A percentile compares a stretch with the other conserved stretches of the same genome.
Evolutionary conservation across 1,140 invertebrate species (phyloP).

Genomic region (Idris sp.): DNA sequence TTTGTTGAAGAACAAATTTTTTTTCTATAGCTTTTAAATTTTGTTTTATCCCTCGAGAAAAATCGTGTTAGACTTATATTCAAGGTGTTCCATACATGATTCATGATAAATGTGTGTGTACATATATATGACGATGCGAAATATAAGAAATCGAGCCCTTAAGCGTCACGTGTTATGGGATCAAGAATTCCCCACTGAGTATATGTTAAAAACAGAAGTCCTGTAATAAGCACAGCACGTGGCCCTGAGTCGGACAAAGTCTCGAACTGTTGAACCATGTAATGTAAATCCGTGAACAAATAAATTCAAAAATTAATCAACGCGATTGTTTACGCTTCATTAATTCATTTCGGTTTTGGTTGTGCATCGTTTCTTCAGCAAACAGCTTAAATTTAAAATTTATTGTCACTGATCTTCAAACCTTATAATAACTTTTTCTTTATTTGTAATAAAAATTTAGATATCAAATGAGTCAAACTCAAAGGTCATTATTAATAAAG

Average conservation of each 20-base stretch:
- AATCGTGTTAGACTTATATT: too few relatives aligned
- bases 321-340: conserved; percentile 16
- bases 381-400: too few relatives aligned
- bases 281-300: conserved; percentile 66
- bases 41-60: too few relatives aligned
- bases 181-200: conserved; percentile 66
- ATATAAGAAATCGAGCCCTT: conserved; percentile 69
- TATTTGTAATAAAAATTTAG: too few relatives aligned
- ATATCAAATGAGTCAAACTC: too few relatives aligned
- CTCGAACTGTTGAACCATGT: conserved; percentile 71
- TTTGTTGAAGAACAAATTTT: too few relatives aligned
- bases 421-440: too few relatives aligned
- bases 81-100: conserved; percentile 34
- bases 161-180: conserved; percentile 66
- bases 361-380: too few relatives aligned
- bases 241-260: conserved; percentile 64
- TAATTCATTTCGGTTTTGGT: conserved; percentile 1
- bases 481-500: too few relatives aligned
- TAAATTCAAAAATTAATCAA: conserved; percentile 67
- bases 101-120: conserved; percentile 35
- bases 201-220: conserved; percentile 72
- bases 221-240: conserved; percentile 68
- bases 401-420: too few relatives aligned
- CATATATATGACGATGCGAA: conserved; percentile 46
- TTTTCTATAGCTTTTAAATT: too few relatives aligned